Base-by-base conservation (phyloP, 2,797 vertebrate species). In the Acanthurus tractus region DNA sequence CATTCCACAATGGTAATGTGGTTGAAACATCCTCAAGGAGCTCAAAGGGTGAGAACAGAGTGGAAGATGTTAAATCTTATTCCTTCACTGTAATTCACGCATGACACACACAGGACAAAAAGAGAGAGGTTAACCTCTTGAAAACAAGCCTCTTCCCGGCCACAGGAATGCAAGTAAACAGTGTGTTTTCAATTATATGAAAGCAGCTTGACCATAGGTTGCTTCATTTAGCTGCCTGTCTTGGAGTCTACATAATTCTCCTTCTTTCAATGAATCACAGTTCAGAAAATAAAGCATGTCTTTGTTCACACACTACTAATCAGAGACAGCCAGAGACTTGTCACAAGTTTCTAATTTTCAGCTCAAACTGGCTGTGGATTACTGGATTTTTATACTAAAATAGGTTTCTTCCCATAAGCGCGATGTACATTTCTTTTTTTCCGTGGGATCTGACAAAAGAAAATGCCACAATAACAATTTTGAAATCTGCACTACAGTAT, bases 151-250 rank as follows among this genome's bases (percentile, higher is more conserved):
- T 78, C 78, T 44, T 84, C 78, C 48, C 36, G 20, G 56, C 91
- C 91, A 87, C 89, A 89, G 88, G 82, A 86, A 90, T 89, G 78
- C 79, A 22, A 82, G 78, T 20, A 66, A 81, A 72, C 77, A 48
- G 83, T 72, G 68, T 93, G 90, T 91, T 93, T 93, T 89, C 83
- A 88, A 92, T 94, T 92, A 91, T 45, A 50, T 20, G 42, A 88
- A 88, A 87, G 79, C 84, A 82, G 70, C 76, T 80, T 71, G 23
- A 87, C 70, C 85, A 84, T 80, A 66, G 74, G 82, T 74, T 75
- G 55, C 88, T 90, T 91, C 84, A 87, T 91, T 92, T 90, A 87
- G 81, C 79, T 53, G 80, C 64, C 67, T 81, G 63, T 85, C 63
- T 61, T 63, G 56, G 56, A 72, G 79, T 66, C 70, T 62, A 70